Evolutionary conservation across 30 jellyfish, hydroid and myxozoan genomes (phyloP).

Genomic region (Aurelia aurita complex sp. Pacific): DNA sequence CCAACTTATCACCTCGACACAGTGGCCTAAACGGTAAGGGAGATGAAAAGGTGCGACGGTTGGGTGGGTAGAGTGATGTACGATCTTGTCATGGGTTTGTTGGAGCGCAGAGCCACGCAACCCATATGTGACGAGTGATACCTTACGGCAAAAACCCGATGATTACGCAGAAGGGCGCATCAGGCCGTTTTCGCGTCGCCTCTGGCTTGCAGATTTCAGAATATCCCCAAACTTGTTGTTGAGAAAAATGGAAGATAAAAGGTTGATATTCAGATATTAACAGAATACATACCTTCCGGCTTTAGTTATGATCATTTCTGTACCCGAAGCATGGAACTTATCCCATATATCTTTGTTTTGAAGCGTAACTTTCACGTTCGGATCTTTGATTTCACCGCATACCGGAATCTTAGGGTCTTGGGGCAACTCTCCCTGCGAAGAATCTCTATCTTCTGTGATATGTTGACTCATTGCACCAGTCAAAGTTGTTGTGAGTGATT

Average conservation of each 20-base stretch:
- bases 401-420: constrained; percentile 38
- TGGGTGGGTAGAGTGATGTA: constrained; percentile 7
- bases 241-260: background rate
- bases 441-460: constrained; percentile 11
- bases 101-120: too few species aligned
- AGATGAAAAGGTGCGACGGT: constrained; percentile 33
- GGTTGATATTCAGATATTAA: background rate
- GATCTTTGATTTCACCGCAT: constrained; percentile 68
- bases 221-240: too few species aligned
- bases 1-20: constrained; percentile 43
- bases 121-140: too few species aligned
- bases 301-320: constrained; percentile 96
- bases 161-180: too few species aligned
- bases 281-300: constrained; percentile 88
- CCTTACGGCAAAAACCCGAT: too few species aligned
- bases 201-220: too few species aligned
- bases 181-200: too few species aligned
- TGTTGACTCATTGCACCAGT: constrained; percentile 18
- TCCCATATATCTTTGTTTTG: constrained; percentile 94
- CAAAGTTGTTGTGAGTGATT: constrained; percentile 30
- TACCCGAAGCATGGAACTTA: constrained; percentile 85
- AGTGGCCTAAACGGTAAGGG: constrained; percentile 40
- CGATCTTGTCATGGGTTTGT: background rate
- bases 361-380: constrained; percentile 77
- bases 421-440: constrained; percentile 22